Base-by-base conservation (phyloP, 2,113 vertebrate genomes). In the Oceanites oceanicus region DNA sequence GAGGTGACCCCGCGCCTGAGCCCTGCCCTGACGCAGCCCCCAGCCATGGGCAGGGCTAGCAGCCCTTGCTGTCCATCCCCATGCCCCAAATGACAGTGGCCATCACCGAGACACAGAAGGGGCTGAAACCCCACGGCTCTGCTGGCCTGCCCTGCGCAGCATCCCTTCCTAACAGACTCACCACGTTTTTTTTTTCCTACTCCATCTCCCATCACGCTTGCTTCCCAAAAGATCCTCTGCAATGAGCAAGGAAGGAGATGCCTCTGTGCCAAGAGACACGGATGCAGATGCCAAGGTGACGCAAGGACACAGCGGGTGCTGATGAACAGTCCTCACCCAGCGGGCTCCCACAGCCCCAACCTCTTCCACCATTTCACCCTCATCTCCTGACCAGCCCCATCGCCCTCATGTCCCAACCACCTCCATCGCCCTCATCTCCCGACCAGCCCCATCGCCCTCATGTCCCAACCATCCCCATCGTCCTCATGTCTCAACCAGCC, bases 71-170 rank as follows among this genome's bases (percentile, higher is more conserved):
- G 38, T 19, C n/a, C 19, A 14, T 4, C n/a, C 50, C 30, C 42
- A 26, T 34, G 16, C 6, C 44, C 36, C 0, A 0, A 78, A 6
- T 7, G 25, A 14, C 0, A 2, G 36, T 3, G 42, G 19, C 29
- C 25, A 12, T 4, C 77, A 30, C 21, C 0, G 1, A 27, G 67
- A 29, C 40, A 14, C 4, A 16, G 47, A 18, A 36, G 53, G 58
- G 50, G 55, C 26, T 17, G 53, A 6, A 0, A 3, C 16, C 44
- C 44, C 68, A 11, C 1, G 0, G 40, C 61, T 86, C 50, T 47
- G 65, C 32, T 3, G 32, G 32, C 73, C 65, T 62, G n/a, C 49
- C 34, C 25, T 0, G 7, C 17, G 18, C 2, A 45, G 12, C 3
- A 5, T 36, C 88, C 44, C 23, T 58, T 70, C 74, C 61, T 26